Evolutionary conservation across 2,113 vertebrate genomes (phyloP), one percentile per base, ranked within the genome.

Genomic region (Channa maculata): DNA sequence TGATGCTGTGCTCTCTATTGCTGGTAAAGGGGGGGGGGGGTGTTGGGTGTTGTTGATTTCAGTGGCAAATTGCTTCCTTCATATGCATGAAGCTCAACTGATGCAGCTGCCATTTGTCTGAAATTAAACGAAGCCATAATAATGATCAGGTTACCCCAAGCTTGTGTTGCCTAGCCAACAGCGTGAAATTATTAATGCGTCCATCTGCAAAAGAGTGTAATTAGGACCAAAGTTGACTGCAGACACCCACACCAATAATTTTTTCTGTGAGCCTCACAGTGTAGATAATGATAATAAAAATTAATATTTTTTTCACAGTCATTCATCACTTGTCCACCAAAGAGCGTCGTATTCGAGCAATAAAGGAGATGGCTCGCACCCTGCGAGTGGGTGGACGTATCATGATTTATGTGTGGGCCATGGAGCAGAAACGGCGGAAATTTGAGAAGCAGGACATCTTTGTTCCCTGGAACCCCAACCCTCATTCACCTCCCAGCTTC

Each of bases 361-460:
- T 95, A 84, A 93, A 92, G 80, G 95, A 95, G 88, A 96, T 95
- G 92, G 93, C 94, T 14, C 81, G 88, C 46, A 94, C 94, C 41
- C 91, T 96, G 74, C 93, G 89, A 46, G 87, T 92, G 41, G 95
- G 95, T 1, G 95, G 95, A 38, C 93, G 92, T 79, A 93, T 96
- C 86, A 97, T 96, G 95, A 96, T 96, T 79, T 95, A 95, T 50
- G 95, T 95, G 63, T 96, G 95, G 95, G 96, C 95, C 91, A 95
- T 91, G 91, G 95, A 96, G 87, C 95, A 96, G 90, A 96, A 95
- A 60, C 81, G 65, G 12, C 89, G 93, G 37, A 94, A 93, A 76
- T 96, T 95, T 89, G 90, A 96, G 83, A 96, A 96, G 73, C 94
- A 96, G 88, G 94, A 95, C 65, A 52, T 95, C 84, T 95, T 94